A percentile compares a stretch with the other conserved stretches of the same genome.
phyloP scores from a whole-genome alignment of 2,888 invertebrate species.

The Malachius bipustulatus region DNA sequence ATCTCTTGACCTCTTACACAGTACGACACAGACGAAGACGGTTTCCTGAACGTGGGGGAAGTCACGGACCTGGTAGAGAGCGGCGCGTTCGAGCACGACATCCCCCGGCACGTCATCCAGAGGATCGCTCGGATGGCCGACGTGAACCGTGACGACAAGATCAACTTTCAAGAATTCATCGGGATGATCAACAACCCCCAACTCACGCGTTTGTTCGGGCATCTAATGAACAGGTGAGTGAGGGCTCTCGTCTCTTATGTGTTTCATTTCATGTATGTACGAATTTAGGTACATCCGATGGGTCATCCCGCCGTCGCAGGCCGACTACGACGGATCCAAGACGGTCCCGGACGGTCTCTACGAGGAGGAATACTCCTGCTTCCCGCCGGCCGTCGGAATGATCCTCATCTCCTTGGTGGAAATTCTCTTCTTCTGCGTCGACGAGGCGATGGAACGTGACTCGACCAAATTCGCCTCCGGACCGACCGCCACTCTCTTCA shows the following conservation, averaged over 20 bases:
- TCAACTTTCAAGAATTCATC: constrained; percentile 62
- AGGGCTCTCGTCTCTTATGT: too few species aligned
- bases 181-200: constrained; percentile 53
- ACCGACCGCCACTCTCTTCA: constrained; percentile 68
- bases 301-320: constrained; percentile 20
- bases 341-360: constrained; percentile 56
- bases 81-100: constrained; percentile 51
- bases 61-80: constrained; percentile 49
- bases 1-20: constrained; percentile 32
- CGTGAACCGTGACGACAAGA: constrained; percentile 48
- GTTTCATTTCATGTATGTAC: not conserved
- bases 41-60: constrained; percentile 54
- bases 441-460: constrained; percentile 26
- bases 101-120: constrained; percentile 47
- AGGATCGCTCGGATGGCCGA: constrained; percentile 58
- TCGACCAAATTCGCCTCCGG: constrained; percentile 41
- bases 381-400: constrained; percentile 89
- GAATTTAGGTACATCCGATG: constrained; percentile 21
- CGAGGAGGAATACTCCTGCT: constrained; percentile 84
- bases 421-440: constrained; percentile 55
- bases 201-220: constrained; percentile 52
- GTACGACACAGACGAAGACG: constrained; percentile 63
- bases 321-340: constrained; percentile 16
- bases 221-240: constrained; percentile 49
- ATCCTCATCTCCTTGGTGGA: constrained; percentile 78